A percentile compares a stretch with the other conserved stretches of the same genome.
Conservation (phyloP, 2,797 vertebrate species). For the Pseudochirops cupreus region DNA sequence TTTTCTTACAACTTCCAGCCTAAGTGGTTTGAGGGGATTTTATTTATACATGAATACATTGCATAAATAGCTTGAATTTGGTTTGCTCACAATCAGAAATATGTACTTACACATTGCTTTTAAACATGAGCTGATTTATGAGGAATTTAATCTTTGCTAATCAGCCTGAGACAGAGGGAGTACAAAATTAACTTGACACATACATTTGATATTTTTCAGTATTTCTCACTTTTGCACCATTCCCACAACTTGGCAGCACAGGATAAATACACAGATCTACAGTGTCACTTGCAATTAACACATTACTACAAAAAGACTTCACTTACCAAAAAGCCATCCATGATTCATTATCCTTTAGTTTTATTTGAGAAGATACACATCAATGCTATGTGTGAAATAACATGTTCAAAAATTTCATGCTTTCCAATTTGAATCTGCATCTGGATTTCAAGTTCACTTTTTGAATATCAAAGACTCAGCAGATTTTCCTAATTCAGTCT, state of each 20-base stretch:
- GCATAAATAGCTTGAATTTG: conserved; percentile 68
- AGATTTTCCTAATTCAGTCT: conserved; percentile 11
- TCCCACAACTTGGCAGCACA: conserved; percentile 46
- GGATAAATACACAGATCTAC: conserved; percentile 66
- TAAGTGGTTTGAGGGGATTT: conserved; percentile 27
- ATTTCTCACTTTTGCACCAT: conserved; percentile 68
- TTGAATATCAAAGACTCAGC: conserved; percentile 31
- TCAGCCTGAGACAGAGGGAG: conserved; percentile 75
- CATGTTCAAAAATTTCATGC: conserved; percentile 52
- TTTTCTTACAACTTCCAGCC: conserved; percentile 37
- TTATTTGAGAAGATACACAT: conserved; percentile 49
- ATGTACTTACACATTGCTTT: conserved; percentile 67
- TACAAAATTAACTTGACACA: conserved; percentile 74
- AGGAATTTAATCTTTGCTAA: conserved; percentile 80
- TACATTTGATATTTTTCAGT: conserved; percentile 74
- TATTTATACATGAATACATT: conserved; percentile 58
- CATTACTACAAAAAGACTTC: conserved; percentile 58
- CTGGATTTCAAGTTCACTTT: conserved; percentile 42
- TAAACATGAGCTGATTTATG: conserved; percentile 75
- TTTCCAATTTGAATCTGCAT: conserved; percentile 34
- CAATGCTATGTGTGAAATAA: conserved; percentile 22
- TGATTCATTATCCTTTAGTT: conserved; percentile 61
- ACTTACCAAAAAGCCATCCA: conserved; percentile 48
- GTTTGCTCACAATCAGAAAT: conserved; percentile 57
- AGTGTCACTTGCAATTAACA: conserved; percentile 67